Evolutionary conservation across 2,888 invertebrate species (phyloP).

Genomic region (Tiliacea aurago): DNA sequence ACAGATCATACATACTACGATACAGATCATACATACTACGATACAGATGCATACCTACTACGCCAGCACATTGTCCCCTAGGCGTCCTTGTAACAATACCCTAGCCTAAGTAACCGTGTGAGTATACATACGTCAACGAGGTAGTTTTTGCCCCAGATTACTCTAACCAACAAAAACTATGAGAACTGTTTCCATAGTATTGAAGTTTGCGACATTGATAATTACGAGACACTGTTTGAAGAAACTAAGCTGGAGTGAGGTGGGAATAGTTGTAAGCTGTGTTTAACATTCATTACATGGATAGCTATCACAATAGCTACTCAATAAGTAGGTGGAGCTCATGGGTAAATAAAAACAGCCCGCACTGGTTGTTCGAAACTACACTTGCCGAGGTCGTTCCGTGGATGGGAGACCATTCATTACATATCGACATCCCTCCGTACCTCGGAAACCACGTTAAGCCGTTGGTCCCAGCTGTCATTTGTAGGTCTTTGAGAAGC

Average conservation of each 20-base stretch:
- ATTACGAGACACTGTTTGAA: slow-evolving; percentile 61
- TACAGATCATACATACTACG: no score
- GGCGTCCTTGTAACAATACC: slow-evolving; percentile 63
- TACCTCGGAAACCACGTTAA: no score
- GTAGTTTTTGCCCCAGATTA: slow-evolving; percentile 74
- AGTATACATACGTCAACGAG: slow-evolving; percentile 68
- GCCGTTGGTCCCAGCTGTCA: no score
- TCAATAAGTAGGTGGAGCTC: no score
- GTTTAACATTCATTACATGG: not conserved
- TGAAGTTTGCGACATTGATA: slow-evolving; percentile 76
- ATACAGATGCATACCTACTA: not conserved
- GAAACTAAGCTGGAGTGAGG: slow-evolving; percentile 61
- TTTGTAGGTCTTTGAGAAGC: no score
- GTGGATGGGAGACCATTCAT: no score
- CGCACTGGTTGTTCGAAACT: no score
- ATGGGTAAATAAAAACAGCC: no score
- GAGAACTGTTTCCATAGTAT: slow-evolving; percentile 76
- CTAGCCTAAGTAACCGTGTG: slow-evolving; percentile 62
- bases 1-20: no score
- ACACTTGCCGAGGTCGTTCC: no score
- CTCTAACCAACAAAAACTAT: slow-evolving; percentile 74
- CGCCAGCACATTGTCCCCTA: slow-evolving; percentile 22
- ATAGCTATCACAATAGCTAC: not conserved
- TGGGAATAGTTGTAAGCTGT: slow-evolving; percentile 57
- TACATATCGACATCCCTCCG: no score